Base-by-base conservation (phyloP, 2,888 invertebrate species). In the Nycteola revayana region DNA sequence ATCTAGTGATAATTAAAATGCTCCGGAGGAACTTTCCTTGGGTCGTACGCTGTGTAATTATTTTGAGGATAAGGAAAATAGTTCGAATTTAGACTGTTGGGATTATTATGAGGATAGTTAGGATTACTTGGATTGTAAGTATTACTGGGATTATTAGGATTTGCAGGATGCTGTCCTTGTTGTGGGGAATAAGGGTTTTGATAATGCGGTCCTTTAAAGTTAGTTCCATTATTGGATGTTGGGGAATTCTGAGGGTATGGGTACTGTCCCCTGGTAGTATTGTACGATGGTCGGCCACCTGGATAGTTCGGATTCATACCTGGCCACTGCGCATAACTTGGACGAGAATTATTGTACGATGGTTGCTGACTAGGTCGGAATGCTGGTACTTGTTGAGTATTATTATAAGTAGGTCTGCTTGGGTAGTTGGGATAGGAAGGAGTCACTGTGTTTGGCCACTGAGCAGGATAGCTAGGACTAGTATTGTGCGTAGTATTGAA, bases 21-120 rank as follows among this genome's bases (percentile, higher is more conserved):
- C 9, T 61, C 49, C n/a, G 70, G 53, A 22, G 57, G 52, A 24
- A 61, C 56, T 49, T 45, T 65, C 0, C 43, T 54, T 1, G 67
- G 63, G 32, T 75, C 71, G 20, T 61, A 60, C 21, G 45, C 27
- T 9, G 46, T 36, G 10, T 33, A 42, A 14, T 50, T 53, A 9
- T 29, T 49, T 29, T 45, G 50, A 18, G 53, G 34, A 29, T 61
- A 49, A 25, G 45, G 53, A 23, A 42, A 39, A 26, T 49, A 32
- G 32, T 49, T 39, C 28, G 34, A 32, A 0, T 30, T 32, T 3
- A 32, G 31, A 32, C 43, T 53, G 25, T 34, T 42, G 40, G 23
- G 36, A 14, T 32, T 49, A 32, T 56, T 49, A 25, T 53, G 37
- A 25, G 53, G 43, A 38, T 29, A 41, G 29, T 42, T 49, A 2